Percentiles rank a stretch among this genome's conserved stretches.
Conservation (phyloP, 2,888 invertebrate genomes). For the Anthophora plumipes region DNA sequence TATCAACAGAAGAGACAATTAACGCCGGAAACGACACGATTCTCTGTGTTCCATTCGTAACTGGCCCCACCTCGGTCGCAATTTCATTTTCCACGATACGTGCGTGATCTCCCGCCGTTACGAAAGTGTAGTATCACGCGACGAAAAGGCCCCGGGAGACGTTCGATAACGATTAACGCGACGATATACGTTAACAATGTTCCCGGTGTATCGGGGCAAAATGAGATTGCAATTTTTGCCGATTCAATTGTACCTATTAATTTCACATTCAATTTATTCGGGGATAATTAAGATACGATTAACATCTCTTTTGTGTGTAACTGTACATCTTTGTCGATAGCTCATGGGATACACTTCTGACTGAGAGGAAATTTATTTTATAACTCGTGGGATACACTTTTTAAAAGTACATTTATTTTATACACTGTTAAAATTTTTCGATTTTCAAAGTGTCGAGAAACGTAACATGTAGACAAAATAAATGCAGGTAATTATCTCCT, state of each 20-base stretch:
- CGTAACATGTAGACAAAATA: too few species aligned
- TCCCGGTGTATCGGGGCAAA: background rate
- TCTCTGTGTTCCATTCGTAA: background rate
- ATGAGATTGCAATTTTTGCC: conserved; percentile 9
- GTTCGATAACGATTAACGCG: conserved; percentile 23
- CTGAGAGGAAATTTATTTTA: too few species aligned
- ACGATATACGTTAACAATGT: background rate
- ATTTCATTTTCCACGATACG: conserved; percentile 20
- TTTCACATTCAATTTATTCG: conserved; percentile 6
- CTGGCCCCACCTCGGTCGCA: background rate
- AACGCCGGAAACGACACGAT: background rate
- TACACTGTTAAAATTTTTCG: too few species aligned
- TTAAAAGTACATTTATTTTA: too few species aligned
- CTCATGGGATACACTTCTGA: too few species aligned
- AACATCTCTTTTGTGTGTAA: background rate
- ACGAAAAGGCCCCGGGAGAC: conserved; percentile 11
- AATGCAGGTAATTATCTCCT: too few species aligned
- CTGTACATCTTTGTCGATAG: background rate
- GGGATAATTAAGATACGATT: background rate
- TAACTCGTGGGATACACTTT: too few species aligned
- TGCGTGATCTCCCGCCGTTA: conserved; percentile 9
- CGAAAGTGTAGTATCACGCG: background rate
- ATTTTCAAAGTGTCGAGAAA: too few species aligned
- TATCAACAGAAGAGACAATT: background rate
- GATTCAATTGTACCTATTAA: background rate